A percentile compares a stretch with the other conserved stretches of the same genome.
phyloP scores from a whole-genome alignment of 2,797 vertebrate genomes.

The Smutsia gigantea region DNA sequence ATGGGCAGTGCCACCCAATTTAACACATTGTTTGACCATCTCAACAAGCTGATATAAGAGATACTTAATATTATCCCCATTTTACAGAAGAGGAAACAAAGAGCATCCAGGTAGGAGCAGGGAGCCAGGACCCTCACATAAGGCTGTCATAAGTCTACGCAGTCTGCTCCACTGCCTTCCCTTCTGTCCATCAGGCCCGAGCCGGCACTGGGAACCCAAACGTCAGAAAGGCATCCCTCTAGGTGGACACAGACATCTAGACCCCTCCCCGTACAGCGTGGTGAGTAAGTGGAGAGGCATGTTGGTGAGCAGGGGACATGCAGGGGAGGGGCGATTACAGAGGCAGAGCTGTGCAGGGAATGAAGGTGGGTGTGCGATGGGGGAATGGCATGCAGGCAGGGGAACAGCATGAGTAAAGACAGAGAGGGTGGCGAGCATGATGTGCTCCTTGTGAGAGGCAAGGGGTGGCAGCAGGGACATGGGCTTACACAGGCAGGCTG shows the following conservation, averaged over 20 bases:
- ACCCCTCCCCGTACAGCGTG: not conserved
- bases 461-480: rapidly evolving
- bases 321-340: rapidly evolving
- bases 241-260: not conserved
- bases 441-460: not conserved
- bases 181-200: not conserved
- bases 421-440: rapidly evolving
- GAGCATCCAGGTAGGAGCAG: not conserved
- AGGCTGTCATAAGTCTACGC: not conserved
- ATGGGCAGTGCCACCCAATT: too few relatives aligned
- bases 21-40: too few relatives aligned
- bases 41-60: not conserved
- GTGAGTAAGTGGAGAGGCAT: not conserved
- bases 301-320: rapidly evolving
- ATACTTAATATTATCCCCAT: not conserved
- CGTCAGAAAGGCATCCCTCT: not conserved
- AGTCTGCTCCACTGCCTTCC: not conserved
- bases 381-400: not conserved
- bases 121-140: not conserved
- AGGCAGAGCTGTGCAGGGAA: not conserved
- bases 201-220: not conserved
- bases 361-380: rapidly evolving
- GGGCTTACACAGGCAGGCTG: not conserved
- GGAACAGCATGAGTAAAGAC: not conserved
- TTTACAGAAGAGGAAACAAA: not conserved